Base-by-base conservation (phyloP, 2,888 invertebrate species). In the Ligdia adustata region DNA sequence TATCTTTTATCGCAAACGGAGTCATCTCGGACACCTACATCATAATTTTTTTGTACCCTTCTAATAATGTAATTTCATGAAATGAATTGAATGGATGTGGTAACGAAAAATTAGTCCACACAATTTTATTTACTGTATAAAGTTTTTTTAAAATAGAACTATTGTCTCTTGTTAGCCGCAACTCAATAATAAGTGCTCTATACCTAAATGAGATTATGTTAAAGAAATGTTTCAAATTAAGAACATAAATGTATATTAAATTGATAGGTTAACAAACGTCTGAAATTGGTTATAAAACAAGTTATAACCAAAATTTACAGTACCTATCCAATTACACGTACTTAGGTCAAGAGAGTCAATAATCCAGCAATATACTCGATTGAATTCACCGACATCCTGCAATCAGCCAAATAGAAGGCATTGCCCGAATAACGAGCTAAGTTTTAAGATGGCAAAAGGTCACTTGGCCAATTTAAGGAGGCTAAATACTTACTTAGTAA, bases 381-480 rank as follows among this genome's bases (percentile, higher is more conserved):
- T 55, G 59, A 57, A 60, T 63, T 64, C 57, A 54, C 50, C 54
- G 62, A 59, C 61, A 69, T 69, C 66, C 63, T 62, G 66, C 56
- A 56, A 66, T 68, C 48, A 42, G 51, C 45, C 55, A 51, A 55
- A 64, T 61, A 63, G 62, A 59, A 62, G 64, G 58, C 62, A 68
- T 59, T 54, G 64, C 64, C 67, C 68, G 62, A 55, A 53, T 57
- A 55, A 61, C 51, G 46, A 61, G 48, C 15, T 34, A 26, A 45
- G 55, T 57, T 56, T 28, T 33, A 37, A 27, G 38, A 35, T 41
- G 41, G 33, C 29, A 39, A 82, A 82, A 84, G 82, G 83, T 79
- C 77, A 82, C 74, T 73, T 78, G 75, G 69, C 66, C 75, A 78
- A 82, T 82, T 79, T 75, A 72, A 64, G 62, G 62, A 69, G 62